phyloP scores from a whole-genome alignment of 23 tunicate genomes.

The Trididemnum nubilum region DNA sequence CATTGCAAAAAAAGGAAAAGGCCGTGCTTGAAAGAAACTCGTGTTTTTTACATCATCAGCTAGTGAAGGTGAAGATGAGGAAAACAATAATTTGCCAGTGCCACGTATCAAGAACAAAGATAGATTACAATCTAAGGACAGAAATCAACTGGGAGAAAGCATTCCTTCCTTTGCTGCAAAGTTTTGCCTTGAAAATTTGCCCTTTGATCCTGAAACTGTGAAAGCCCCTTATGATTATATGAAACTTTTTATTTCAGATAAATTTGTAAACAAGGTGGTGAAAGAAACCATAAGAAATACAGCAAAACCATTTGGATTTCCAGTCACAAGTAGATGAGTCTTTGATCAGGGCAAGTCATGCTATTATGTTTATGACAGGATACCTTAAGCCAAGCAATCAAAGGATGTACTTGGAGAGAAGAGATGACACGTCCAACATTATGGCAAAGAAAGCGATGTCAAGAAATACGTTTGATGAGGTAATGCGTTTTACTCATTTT shows the following conservation, averaged over 20 bases:
- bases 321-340: neutral
- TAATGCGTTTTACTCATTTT: slow-evolving; percentile 15
- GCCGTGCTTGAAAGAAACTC: too few species aligned
- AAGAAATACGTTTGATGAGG: neutral
- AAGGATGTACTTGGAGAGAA: slow-evolving; percentile 1
- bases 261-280: neutral
- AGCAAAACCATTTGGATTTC: slow-evolving; percentile 6
- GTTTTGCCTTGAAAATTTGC: too few species aligned
- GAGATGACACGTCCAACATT: slow-evolving; percentile 12
- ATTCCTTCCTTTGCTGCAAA: too few species aligned
- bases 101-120: too few species aligned
- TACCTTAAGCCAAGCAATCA: neutral
- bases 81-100: too few species aligned
- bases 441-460: neutral
- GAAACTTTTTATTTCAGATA: slow-evolving; percentile 6
- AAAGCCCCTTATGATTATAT: slow-evolving; percentile 18
- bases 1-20: neutral
- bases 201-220: neutral
- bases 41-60: too few species aligned
- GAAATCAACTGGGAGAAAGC: too few species aligned
- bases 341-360: neutral
- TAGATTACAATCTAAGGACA: too few species aligned
- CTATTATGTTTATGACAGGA: slow-evolving; percentile 10
- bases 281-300: neutral
- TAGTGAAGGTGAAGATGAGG: too few species aligned